Conservation (phyloP, 1,140 invertebrate genomes). For the Dryas iulia region DNA sequence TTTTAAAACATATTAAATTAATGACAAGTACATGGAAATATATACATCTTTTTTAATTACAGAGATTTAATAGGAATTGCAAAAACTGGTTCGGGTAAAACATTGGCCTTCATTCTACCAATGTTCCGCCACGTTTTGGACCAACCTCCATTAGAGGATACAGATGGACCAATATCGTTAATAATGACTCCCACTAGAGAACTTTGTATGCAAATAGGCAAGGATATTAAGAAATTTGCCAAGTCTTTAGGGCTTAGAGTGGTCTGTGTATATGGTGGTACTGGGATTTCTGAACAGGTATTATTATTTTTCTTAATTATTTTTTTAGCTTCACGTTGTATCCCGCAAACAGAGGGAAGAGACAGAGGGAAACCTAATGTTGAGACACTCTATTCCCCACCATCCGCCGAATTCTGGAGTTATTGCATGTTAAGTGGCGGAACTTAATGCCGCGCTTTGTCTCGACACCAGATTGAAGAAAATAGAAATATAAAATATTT, state of each 20-base stretch:
- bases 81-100: conserved; percentile 99
- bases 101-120: conserved; percentile 97
- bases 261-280: conserved; percentile 99
- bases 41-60: conserved; percentile 39
- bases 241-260: conserved; percentile 92
- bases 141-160: conserved; percentile 95
- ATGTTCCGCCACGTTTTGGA: conserved; percentile 99
- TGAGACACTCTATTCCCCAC: too few relatives aligned
- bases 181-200: conserved; percentile 99
- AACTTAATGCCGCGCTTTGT: too few relatives aligned
- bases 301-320: background rate
- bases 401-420: too few relatives aligned
- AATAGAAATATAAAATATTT: too few relatives aligned
- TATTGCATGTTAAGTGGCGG: too few relatives aligned
- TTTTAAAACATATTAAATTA: too few relatives aligned
- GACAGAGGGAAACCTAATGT: too few relatives aligned
- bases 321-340: too few relatives aligned
- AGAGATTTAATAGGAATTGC: conserved; percentile 99
- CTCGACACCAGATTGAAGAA: too few relatives aligned
- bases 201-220: conserved; percentile 99
- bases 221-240: conserved; percentile 97
- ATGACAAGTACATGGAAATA: too few relatives aligned
- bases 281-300: conserved; percentile 95
- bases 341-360: too few relatives aligned
- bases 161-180: conserved; percentile 97